A percentile compares a stretch with the other conserved stretches of the same genome.
Evolutionary conservation across 2,113 vertebrate species (phyloP).

Genomic region (Chrysemys picta): DNA sequence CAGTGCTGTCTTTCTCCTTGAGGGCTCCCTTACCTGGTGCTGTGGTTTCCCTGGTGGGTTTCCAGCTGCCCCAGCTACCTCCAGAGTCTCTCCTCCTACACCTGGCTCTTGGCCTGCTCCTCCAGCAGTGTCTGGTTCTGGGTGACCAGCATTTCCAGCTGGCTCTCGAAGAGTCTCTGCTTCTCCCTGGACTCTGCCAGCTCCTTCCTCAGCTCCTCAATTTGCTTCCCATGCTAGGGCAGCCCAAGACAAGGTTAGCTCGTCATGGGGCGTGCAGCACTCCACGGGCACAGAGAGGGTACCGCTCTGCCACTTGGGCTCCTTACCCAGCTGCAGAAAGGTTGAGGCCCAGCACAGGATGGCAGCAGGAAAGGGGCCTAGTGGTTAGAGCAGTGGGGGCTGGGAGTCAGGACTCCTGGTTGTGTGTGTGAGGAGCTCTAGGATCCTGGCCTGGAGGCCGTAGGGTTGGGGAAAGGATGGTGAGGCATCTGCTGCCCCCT

Average conservation of each 20-base stretch:
- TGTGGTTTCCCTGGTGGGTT: not conserved
- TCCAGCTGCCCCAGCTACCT: conserved; percentile 26
- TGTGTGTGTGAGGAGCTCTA: not conserved
- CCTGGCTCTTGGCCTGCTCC: not conserved
- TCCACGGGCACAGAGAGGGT: not conserved
- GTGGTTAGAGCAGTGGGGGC: not conserved
- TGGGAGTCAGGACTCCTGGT: not conserved
- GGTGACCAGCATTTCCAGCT: conserved; percentile 4
- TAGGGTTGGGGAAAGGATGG: not conserved
- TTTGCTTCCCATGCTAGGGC: conserved; percentile 77
- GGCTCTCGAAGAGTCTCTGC: conserved; percentile 59
- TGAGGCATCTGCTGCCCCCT: not conserved
- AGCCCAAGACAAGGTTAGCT: not conserved
- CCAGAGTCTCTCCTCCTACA: not conserved
- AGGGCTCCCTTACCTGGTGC: not conserved
- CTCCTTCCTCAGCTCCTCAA: conserved; percentile 79
- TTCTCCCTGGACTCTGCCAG: conserved; percentile 77
- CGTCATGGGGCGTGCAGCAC: not conserved
- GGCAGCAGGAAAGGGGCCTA: not conserved
- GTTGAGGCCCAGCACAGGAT: not conserved
- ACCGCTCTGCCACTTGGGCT: not conserved
- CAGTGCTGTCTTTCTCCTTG: not conserved
- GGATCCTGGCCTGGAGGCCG: not conserved
- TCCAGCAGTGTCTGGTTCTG: not conserved
- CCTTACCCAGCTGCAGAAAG: not conserved